phyloP scores from a whole-genome alignment of 2,888 invertebrate species.

The Leptopterna dolabrata region DNA sequence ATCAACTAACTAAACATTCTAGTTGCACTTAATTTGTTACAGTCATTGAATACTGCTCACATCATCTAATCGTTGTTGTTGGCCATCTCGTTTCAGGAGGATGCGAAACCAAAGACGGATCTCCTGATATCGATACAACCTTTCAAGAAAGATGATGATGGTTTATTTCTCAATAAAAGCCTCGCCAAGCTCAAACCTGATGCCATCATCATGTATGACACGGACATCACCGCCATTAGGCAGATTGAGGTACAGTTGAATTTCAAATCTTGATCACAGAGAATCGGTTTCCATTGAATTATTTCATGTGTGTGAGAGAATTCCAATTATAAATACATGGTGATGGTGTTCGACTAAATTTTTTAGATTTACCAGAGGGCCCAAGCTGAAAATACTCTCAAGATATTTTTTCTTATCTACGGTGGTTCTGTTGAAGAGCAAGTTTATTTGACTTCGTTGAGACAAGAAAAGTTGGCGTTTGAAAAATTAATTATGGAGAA shows the following conservation, averaged over 20 bases:
- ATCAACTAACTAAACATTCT: too few species aligned
- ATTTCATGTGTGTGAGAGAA: too few species aligned
- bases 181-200: slow-evolving; percentile 71
- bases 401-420: slow-evolving; percentile 91
- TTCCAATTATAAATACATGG: too few species aligned
- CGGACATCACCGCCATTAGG: slow-evolving; percentile 86
- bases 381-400: slow-evolving; percentile 70
- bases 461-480: slow-evolving; percentile 94
- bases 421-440: slow-evolving; percentile 96
- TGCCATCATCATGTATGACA: slow-evolving; percentile 90
- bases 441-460: slow-evolving; percentile 88
- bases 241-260: slow-evolving; percentile 81
- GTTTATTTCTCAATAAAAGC: slow-evolving; percentile 76
- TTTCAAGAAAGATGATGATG: slow-evolving; percentile 79
- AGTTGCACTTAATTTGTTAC: too few species aligned
- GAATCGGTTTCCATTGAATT: too few species aligned
- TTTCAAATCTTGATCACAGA: not conserved
- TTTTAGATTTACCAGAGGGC: slow-evolving; percentile 74
- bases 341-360: not conserved
- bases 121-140: slow-evolving; percentile 74
- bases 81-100: not conserved
- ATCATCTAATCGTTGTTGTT: too few species aligned
- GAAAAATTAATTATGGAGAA: slow-evolving; percentile 92
- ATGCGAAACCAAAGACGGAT: slow-evolving; percentile 6
- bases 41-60: too few species aligned